phyloP scores from a whole-genome alignment of 2,113 vertebrate species.

The Aspiorhynchus laticeps region DNA sequence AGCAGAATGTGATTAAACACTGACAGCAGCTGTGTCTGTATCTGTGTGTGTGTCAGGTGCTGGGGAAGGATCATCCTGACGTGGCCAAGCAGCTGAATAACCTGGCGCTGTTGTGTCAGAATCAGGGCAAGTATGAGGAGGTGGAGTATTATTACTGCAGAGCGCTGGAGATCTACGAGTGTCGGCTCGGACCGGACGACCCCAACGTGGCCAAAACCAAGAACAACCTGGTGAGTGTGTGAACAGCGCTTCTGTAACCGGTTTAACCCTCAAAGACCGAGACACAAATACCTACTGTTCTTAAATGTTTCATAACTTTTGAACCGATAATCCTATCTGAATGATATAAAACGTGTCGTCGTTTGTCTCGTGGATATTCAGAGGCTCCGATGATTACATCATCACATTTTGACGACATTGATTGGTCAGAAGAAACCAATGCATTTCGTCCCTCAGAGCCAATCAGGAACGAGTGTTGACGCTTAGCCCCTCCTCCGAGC shows the following conservation, averaged over 20 bases:
- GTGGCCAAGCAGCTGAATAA: constrained; percentile 99
- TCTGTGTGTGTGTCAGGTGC: constrained; percentile 77
- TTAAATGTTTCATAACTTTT: too few species aligned
- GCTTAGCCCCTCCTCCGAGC: too few species aligned
- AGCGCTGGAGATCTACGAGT: constrained; percentile 95
- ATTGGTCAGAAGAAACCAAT: too few species aligned
- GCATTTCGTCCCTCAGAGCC: too few species aligned
- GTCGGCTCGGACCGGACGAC: constrained; percentile 90
- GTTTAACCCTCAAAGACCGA: too few species aligned
- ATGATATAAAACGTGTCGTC: too few species aligned
- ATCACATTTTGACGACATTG: too few species aligned
- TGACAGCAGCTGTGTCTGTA: not conserved
- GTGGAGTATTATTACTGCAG: constrained; percentile 97
- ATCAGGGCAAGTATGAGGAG: constrained; percentile 98
- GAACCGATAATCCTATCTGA: too few species aligned
- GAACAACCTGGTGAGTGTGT: constrained; percentile 90
- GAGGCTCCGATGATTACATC: too few species aligned
- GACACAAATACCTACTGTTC: too few species aligned
- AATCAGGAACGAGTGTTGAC: too few species aligned
- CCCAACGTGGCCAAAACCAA: constrained; percentile 98
- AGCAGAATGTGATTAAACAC: not conserved
- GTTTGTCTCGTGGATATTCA: too few species aligned
- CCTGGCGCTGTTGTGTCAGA: constrained; percentile 94
- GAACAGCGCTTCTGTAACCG: not conserved
- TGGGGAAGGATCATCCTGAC: constrained; percentile 95